phyloP scores from a whole-genome alignment of 2,797 vertebrate genomes.

The Odontamblyopus lacepedii region DNA sequence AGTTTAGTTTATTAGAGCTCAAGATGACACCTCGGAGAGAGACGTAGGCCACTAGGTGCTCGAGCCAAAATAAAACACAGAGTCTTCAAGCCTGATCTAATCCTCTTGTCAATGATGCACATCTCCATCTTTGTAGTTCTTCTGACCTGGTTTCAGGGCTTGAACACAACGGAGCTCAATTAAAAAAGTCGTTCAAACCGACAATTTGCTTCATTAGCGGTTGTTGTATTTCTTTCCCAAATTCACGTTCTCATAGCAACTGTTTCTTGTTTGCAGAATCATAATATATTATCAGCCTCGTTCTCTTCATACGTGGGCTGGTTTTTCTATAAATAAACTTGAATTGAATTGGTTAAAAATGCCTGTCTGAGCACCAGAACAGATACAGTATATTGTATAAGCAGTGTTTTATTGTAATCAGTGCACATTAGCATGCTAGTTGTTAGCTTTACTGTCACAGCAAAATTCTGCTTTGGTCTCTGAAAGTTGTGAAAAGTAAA shows the following conservation, averaged over 20 bases:
- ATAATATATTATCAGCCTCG: too few relatives aligned
- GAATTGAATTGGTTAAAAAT: too few relatives aligned
- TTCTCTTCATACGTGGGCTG: too few relatives aligned
- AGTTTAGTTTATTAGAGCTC: constrained; percentile 52
- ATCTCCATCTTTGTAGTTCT: not conserved
- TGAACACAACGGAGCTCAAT: not conserved
- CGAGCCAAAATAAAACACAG: not conserved
- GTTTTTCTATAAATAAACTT: too few relatives aligned
- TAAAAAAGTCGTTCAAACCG: not conserved
- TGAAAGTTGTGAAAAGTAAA: too few relatives aligned
- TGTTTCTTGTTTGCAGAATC: not conserved
- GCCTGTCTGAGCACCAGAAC: too few relatives aligned
- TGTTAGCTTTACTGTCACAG: too few relatives aligned
- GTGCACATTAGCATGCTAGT: too few relatives aligned
- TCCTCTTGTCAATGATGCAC: not conserved
- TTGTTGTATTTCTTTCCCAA: not conserved
- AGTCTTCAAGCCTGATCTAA: not conserved
- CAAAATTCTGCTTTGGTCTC: too few relatives aligned
- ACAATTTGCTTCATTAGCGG: not conserved
- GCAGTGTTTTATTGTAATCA: too few relatives aligned
- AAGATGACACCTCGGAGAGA: constrained; percentile 44
- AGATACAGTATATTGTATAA: too few relatives aligned
- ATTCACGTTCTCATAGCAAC: not conserved
- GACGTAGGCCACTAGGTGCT: constrained; percentile 47
- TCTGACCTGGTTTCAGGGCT: not conserved